Evolutionary conservation across 1,140 invertebrate genomes (phyloP).

Genomic region (Copidosoma floridanum): DNA sequence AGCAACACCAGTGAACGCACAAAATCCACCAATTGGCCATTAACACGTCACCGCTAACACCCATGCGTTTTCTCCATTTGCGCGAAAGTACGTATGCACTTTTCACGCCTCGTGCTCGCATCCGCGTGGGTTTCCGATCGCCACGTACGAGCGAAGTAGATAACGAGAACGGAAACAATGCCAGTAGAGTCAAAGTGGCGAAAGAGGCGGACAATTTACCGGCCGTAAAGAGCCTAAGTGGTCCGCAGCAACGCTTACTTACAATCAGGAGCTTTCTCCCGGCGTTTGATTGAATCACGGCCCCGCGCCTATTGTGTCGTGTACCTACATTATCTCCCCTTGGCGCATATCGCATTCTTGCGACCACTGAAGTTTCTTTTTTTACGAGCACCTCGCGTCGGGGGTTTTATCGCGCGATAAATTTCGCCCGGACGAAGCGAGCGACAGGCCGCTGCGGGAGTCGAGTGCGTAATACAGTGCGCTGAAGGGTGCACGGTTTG

Average conservation of each 20-base stretch:
- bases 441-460: too few species aligned
- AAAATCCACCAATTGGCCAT: too few species aligned
- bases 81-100: not conserved
- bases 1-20: too few species aligned
- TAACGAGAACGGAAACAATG: too few species aligned
- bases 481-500: too few species aligned
- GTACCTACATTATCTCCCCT: not conserved
- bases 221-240: conserved; percentile 6
- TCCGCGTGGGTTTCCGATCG: not conserved
- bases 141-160: not conserved
- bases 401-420: conserved; percentile 9
- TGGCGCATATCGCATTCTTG: too few species aligned
- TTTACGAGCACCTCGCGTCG: conserved; percentile 11
- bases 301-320: not conserved
- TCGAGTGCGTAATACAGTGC: too few species aligned
- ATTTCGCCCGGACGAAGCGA: conserved; percentile 5
- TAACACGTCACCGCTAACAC: conserved; percentile 4
- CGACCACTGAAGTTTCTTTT: too few species aligned
- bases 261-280: conserved; percentile 20
- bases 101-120: not conserved
- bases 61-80: conserved; percentile 1
- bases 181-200: not conserved
- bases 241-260: not conserved
- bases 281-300: conserved; percentile 7
- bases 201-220: conserved; percentile 21